phyloP scores from a whole-genome alignment of 64 coral and sea anemone genomes.

The Montipora efflorescens region DNA sequence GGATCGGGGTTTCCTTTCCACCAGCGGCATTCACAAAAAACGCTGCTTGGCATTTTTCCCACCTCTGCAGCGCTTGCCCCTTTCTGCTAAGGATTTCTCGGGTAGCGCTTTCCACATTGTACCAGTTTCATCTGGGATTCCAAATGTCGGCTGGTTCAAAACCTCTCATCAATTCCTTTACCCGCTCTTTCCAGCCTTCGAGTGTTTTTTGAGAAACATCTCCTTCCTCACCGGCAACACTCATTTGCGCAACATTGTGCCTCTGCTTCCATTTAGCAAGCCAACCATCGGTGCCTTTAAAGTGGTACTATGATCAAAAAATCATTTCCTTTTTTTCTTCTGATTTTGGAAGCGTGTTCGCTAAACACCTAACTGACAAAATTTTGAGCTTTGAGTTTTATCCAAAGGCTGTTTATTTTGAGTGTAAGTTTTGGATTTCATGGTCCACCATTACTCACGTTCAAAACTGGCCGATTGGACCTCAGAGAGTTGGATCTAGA shows the following conservation, averaged over 20 bases:
- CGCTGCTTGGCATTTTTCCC: slow-evolving; percentile 2
- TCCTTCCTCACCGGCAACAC: slow-evolving; percentile 37
- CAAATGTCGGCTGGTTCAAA: slow-evolving; percentile 37
- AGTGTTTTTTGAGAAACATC: slow-evolving; percentile 41
- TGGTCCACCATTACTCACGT: too few relatives aligned
- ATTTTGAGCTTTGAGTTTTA: too few relatives aligned
- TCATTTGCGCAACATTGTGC: slow-evolving; percentile 43
- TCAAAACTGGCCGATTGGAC: too few relatives aligned
- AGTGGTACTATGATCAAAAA: too few relatives aligned
- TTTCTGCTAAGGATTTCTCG: slow-evolving; percentile 42
- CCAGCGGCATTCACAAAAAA: not conserved
- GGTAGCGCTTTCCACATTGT: slow-evolving; percentile 48
- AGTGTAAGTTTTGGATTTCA: too few relatives aligned
- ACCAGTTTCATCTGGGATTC: slow-evolving; percentile 47
- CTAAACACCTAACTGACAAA: too few relatives aligned
- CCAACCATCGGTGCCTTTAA: slow-evolving; percentile 40
- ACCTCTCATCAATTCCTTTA: slow-evolving; percentile 34
- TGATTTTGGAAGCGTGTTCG: too few relatives aligned
- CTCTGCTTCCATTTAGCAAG: slow-evolving; percentile 62
- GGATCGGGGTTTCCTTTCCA: slow-evolving; percentile 10
- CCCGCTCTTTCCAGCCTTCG: slow-evolving; percentile 33
- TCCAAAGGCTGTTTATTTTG: too few relatives aligned
- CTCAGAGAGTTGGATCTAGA: too few relatives aligned
- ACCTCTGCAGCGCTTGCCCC: not conserved
- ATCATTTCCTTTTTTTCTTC: too few relatives aligned